A percentile compares a stretch with the other conserved stretches of the same genome.
phyloP scores from a whole-genome alignment of 2,888 invertebrate genomes.

The Ornithoptera alexandrae region DNA sequence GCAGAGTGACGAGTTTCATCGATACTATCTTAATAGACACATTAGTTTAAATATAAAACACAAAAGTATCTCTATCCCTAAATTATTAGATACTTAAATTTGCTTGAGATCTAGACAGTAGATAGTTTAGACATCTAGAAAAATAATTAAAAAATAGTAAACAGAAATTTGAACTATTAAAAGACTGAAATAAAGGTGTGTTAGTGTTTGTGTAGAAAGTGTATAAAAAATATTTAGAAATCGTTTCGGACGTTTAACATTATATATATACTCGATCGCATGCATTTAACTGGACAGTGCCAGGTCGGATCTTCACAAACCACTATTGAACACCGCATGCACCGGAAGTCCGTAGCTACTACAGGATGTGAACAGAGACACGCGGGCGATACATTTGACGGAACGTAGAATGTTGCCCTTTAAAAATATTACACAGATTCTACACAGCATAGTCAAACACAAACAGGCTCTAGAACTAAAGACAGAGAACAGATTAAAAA shows the following conservation, averaged over 20 bases:
- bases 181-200: constrained; percentile 34
- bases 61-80: constrained; percentile 48
- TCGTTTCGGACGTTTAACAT: neutral
- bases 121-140: constrained; percentile 28
- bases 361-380: neutral
- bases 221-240: constrained; percentile 2
- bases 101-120: constrained; percentile 63
- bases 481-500: constrained; percentile 28
- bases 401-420: constrained; percentile 16
- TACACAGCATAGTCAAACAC: constrained; percentile 28
- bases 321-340: constrained; percentile 25
- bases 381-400: neutral
- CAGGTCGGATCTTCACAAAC: constrained; percentile 11
- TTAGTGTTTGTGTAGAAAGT: constrained; percentile 25
- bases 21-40: constrained; percentile 49
- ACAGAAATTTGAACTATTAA: constrained; percentile 33
- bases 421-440: constrained; percentile 21
- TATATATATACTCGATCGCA: constrained; percentile 8
- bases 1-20: constrained; percentile 57
- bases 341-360: neutral
- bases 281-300: constrained; percentile 25
- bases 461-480: constrained; percentile 16
- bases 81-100: constrained; percentile 72
- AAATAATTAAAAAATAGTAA: constrained; percentile 36
- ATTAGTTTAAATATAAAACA: constrained; percentile 44